A percentile compares a stretch with the other conserved stretches of the same genome.
Evolutionary conservation across 2,888 invertebrate species (phyloP).

Genomic region (Balanococcus diminutus): DNA sequence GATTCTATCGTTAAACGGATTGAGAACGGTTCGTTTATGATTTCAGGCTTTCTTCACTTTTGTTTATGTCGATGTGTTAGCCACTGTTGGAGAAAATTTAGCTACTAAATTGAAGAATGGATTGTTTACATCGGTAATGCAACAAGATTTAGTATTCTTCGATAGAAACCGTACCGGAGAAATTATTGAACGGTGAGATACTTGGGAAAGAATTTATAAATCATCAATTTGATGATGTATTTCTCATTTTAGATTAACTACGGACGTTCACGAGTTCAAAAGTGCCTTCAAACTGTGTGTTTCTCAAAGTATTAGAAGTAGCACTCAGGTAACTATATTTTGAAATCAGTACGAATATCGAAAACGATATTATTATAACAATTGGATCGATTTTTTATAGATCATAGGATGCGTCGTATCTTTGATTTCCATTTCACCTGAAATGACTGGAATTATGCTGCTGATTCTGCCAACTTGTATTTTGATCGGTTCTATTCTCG

Average conservation of each 20-base stretch:
- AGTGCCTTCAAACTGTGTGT: slow-evolving; percentile 93
- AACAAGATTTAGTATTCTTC: slow-evolving; percentile 89
- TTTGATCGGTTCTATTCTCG: slow-evolving; percentile 81
- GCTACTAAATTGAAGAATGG: slow-evolving; percentile 81
- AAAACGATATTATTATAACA: not conserved
- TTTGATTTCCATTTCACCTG: slow-evolving; percentile 85
- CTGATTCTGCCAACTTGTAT: slow-evolving; percentile 87
- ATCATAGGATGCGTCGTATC: slow-evolving; percentile 75
- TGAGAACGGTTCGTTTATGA: not conserved
- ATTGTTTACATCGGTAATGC: slow-evolving; percentile 80
- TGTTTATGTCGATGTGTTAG: slow-evolving; percentile 83
- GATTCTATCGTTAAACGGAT: slow-evolving; percentile 17
- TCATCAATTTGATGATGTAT: not conserved
- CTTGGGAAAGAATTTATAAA: not conserved
- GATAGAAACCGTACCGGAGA: slow-evolving; percentile 91
- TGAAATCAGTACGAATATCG: not conserved
- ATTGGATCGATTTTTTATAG: slow-evolving; percentile 51
- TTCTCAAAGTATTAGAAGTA: slow-evolving; percentile 86
- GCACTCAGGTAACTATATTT: slow-evolving; percentile 73
- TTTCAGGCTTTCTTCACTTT: slow-evolving; percentile 83
- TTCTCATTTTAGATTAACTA: slow-evolving; percentile 73
- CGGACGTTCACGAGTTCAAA: slow-evolving; percentile 96
- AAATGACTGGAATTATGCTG: slow-evolving; percentile 83
- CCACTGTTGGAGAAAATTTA: slow-evolving; percentile 86
- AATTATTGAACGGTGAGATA: slow-evolving; percentile 77